phyloP scores from a whole-genome alignment of 2,888 invertebrate species.

The Odiellus spinosus region DNA sequence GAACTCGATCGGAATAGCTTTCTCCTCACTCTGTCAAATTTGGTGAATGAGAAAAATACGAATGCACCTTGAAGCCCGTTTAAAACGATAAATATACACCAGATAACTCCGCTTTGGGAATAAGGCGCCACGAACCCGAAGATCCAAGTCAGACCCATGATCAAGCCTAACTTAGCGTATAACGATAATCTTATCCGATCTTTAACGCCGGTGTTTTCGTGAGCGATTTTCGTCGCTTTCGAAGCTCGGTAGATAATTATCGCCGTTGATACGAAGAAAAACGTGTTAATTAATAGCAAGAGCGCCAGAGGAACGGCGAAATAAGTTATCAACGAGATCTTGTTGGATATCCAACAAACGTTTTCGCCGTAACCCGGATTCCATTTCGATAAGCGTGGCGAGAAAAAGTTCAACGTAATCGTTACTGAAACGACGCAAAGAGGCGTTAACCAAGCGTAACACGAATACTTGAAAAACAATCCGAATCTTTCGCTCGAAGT shows the following conservation, averaged over 20 bases:
- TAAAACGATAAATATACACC: constrained; percentile 29
- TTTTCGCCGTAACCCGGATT: constrained; percentile 23
- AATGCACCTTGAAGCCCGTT: constrained; percentile 11
- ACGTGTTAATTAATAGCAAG: constrained; percentile 28
- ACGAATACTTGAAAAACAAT: constrained; percentile 5
- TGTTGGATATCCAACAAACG: constrained; percentile 24
- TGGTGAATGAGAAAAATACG: constrained; percentile 12
- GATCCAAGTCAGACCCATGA: constrained; percentile 36
- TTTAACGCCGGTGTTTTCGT: constrained; percentile 1
- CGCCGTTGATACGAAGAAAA: constrained; percentile 29
- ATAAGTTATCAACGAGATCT: constrained; percentile 27
- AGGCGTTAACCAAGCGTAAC: constrained; percentile 8
- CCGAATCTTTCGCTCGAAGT: neutral
- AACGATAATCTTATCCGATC: constrained; percentile 23
- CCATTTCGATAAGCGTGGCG: constrained; percentile 2
- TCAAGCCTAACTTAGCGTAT: constrained; percentile 29
- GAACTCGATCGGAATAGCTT: neutral
- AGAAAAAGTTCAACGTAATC: neutral
- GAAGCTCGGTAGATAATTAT: constrained; percentile 19
- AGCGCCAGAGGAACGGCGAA: constrained; percentile 31
- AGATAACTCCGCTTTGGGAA: constrained; percentile 24
- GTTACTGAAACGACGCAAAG: neutral
- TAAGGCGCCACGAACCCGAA: constrained; percentile 32
- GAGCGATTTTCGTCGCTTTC: constrained; percentile 3
- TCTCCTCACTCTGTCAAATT: neutral